Percentiles rank a stretch among this genome's conserved stretches.
Evolutionary conservation across 2,888 invertebrate genomes (phyloP).

Genomic region (Hypomecis punctinalis): DNA sequence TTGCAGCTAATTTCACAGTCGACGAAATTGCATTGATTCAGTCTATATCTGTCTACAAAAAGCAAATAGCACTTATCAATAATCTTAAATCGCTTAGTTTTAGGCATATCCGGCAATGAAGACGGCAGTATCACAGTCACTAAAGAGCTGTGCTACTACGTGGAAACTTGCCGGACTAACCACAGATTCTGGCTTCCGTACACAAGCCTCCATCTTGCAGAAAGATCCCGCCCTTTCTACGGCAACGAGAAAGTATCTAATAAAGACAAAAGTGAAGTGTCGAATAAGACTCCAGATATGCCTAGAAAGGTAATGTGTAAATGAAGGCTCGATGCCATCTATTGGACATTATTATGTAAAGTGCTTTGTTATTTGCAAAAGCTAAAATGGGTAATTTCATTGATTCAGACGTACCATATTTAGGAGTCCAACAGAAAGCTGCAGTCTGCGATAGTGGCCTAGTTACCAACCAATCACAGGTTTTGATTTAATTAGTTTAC

Average conservation of each 20-base stretch:
- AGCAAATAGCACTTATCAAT: neutral
- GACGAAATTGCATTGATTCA: neutral
- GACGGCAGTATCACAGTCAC: slow-evolving; percentile 62
- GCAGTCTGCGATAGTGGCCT: no score
- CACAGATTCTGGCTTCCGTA: slow-evolving; percentile 73
- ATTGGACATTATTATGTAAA: slow-evolving; percentile 22
- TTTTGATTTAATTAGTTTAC: no score
- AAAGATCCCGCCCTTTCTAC: slow-evolving; percentile 75
- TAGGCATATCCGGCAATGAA: slow-evolving; percentile 67
- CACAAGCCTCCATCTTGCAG: slow-evolving; percentile 70
- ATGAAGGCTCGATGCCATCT: slow-evolving; percentile 13
- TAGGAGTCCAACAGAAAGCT: no score
- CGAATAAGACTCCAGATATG: slow-evolving; percentile 43
- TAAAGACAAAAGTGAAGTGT: slow-evolving; percentile 44
- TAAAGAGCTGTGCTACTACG: slow-evolving; percentile 73
- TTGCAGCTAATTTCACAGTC: no score
- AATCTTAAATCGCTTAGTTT: slow-evolving; percentile 52
- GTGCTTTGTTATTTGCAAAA: slow-evolving; percentile 16
- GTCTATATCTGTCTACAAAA: neutral
- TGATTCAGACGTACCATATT: no score
- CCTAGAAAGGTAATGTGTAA: slow-evolving; percentile 63
- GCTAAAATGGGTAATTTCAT: neutral
- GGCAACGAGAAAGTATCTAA: slow-evolving; percentile 59
- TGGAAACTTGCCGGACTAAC: slow-evolving; percentile 66
- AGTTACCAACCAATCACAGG: no score